Evolutionary conservation across 1,140 invertebrate genomes (phyloP).

Genomic region (Oncopeltus fasciatus): DNA sequence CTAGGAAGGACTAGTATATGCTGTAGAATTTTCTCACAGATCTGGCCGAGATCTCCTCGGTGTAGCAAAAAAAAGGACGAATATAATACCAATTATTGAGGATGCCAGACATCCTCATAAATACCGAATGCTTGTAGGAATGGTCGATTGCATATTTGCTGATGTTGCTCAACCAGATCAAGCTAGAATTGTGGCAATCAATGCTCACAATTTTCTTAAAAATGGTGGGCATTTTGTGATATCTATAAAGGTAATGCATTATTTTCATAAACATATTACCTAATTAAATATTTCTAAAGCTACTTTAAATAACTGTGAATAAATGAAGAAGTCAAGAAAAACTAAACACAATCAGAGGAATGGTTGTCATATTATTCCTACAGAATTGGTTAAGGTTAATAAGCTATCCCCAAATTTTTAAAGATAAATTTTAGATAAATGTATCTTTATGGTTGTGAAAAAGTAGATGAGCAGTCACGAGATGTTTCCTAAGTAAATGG

Average conservation of each 20-base stretch:
- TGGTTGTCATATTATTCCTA: too few species aligned
- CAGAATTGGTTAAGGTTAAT: too few species aligned
- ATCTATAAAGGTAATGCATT: constrained; percentile 89
- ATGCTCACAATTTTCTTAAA: constrained; percentile 93
- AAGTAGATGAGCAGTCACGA: too few species aligned
- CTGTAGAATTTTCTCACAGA: constrained; percentile 89
- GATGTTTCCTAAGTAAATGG: too few species aligned
- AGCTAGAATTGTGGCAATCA: constrained; percentile 91
- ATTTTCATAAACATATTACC: too few species aligned
- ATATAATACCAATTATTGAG: constrained; percentile 99
- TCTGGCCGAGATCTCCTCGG: constrained; percentile 92
- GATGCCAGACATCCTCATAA: constrained; percentile 98
- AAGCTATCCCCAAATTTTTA: too few species aligned
- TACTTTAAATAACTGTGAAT: too few species aligned
- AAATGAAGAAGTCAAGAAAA: too few species aligned
- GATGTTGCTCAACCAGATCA: constrained; percentile 99
- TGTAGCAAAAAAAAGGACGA: constrained; percentile 95
- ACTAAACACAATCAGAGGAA: too few species aligned
- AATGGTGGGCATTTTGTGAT: constrained; percentile 97
- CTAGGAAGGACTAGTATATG: constrained; percentile 97
- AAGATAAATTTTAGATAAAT: too few species aligned
- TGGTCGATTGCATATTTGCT: constrained; percentile 78
- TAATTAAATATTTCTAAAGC: too few species aligned
- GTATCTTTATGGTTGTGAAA: too few species aligned
- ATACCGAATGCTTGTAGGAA: constrained; percentile 92